Conservation (phyloP, 2,113 vertebrate species). For the Callionymus lyra region DNA sequence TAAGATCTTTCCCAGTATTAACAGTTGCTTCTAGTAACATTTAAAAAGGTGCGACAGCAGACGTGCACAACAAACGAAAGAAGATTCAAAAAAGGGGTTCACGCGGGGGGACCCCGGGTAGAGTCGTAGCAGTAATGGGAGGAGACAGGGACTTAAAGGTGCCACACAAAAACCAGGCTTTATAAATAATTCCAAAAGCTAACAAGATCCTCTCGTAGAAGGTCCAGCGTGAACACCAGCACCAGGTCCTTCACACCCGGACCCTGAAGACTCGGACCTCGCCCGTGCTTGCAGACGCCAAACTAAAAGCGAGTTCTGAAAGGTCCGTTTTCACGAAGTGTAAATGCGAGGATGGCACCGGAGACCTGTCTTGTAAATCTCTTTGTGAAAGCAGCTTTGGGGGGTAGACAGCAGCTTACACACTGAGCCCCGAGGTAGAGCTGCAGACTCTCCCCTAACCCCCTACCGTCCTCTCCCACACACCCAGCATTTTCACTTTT, state of each 20-base stretch:
- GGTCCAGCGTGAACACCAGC: no score
- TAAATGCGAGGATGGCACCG: constrained; percentile 59
- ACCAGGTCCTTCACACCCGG: constrained; percentile 45
- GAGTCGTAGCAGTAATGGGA: constrained; percentile 70
- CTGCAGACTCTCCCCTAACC: constrained; percentile 53
- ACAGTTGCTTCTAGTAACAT: no score
- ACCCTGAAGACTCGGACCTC: constrained; percentile 37
- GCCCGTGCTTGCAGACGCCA: constrained; percentile 30
- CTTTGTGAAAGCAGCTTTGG: constrained; percentile 73
- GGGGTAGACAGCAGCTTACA: constrained; percentile 69
- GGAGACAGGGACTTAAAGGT: constrained; percentile 69
- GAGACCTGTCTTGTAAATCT: constrained; percentile 74
- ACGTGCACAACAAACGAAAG: no score
- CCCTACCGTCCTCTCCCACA: constrained; percentile 10
- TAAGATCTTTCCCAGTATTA: no score
- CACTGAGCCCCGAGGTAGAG: constrained; percentile 63
- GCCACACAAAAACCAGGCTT: constrained; percentile 68
- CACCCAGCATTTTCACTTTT: constrained; percentile 15
- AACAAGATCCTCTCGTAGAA: constrained; percentile 65
- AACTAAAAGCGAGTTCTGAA: constrained; percentile 21
- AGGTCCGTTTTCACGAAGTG: constrained; percentile 17
- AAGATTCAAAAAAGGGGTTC: no score
- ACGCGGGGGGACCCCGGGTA: no score
- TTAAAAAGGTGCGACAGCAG: no score
- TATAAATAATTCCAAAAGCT: constrained; percentile 76